Evolutionary conservation across 1,140 invertebrate species (phyloP).

Genomic region (Mesaphorura yosii): DNA sequence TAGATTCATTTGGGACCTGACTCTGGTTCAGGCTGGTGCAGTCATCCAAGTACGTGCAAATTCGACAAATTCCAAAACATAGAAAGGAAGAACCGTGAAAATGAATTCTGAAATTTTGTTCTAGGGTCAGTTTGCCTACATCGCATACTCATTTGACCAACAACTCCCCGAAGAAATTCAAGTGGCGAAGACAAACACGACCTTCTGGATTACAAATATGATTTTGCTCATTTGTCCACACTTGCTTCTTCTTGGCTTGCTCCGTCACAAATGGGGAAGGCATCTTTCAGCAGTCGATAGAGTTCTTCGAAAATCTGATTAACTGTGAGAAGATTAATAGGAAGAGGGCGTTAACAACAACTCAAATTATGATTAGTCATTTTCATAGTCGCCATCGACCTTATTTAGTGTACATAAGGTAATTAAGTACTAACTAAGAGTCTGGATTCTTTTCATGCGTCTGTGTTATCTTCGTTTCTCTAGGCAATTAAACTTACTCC

Average conservation of each 20-base stretch:
- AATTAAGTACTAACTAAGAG: too few relatives aligned
- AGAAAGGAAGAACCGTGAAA: too few relatives aligned
- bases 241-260: constrained; percentile 16
- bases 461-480: too few relatives aligned
- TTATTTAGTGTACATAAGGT: too few relatives aligned
- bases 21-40: constrained; percentile 24
- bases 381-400: too few relatives aligned
- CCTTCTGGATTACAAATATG: constrained; percentile 26
- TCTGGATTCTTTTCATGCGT: too few relatives aligned
- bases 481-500: too few relatives aligned
- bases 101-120: too few relatives aligned
- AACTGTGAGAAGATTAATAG: background rate
- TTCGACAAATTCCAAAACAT: background rate
- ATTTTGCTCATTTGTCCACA: constrained; percentile 24
- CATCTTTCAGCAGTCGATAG: too few relatives aligned
- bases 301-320: too few relatives aligned
- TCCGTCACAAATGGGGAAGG: too few relatives aligned
- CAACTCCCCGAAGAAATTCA: constrained; percentile 15
- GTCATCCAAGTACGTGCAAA: constrained; percentile 22
- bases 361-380: too few relatives aligned
- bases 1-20: constrained; percentile 24
- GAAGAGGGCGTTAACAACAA: background rate
- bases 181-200: background rate
- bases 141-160: constrained; percentile 14
- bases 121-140: constrained; percentile 26